These are phyloP conservation scores for Trididemnum miniatum DNA, from an alignment of 23 tunicate genomes.

Conservation along the genomic window DNA sequence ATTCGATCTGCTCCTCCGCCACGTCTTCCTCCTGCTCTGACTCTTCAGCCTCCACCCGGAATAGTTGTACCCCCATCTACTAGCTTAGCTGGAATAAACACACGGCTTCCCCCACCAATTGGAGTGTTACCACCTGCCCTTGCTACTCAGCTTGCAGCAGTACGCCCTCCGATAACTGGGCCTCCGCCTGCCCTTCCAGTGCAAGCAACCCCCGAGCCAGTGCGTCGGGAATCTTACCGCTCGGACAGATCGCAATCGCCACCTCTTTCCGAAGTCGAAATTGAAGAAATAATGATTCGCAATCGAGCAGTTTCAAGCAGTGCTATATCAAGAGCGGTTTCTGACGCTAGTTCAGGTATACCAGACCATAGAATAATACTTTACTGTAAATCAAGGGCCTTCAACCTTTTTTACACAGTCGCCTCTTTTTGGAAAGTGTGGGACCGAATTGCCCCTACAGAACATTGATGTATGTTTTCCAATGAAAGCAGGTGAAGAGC, in stretches of 20 bases:
- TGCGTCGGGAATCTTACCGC: slow-evolving; percentile 32
- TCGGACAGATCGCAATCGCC: slow-evolving; percentile 76
- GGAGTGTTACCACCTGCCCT: slow-evolving; percentile 64
- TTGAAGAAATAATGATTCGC: slow-evolving; percentile 88
- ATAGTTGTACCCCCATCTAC: slow-evolving; percentile 43
- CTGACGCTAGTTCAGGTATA: slow-evolving; percentile 93
- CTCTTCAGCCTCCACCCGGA: slow-evolving; percentile 28
- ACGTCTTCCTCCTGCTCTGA: slow-evolving; percentile 39
- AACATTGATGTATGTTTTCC: too few species aligned
- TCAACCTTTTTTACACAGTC: too few species aligned
- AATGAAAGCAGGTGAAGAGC: too few species aligned
- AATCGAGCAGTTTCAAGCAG: slow-evolving; percentile 91
- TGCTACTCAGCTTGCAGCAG: slow-evolving; percentile 37
- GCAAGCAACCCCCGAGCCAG: slow-evolving; percentile 18
- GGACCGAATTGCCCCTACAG: too few species aligned
- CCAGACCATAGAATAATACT: too few species aligned
- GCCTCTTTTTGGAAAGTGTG: too few species aligned
- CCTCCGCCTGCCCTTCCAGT: slow-evolving; percentile 72
- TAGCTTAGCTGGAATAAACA: slow-evolving; percentile 29
- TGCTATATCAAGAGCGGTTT: slow-evolving; percentile 92
- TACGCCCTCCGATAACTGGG: slow-evolving; percentile 34
- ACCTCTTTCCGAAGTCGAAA: slow-evolving; percentile 55
- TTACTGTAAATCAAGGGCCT: too few species aligned
- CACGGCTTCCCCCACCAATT: slow-evolving; percentile 65
- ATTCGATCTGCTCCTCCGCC: slow-evolving; percentile 45